Base-by-base conservation (phyloP, 2,888 invertebrate species). In the Pseudeuparius sepicola region DNA sequence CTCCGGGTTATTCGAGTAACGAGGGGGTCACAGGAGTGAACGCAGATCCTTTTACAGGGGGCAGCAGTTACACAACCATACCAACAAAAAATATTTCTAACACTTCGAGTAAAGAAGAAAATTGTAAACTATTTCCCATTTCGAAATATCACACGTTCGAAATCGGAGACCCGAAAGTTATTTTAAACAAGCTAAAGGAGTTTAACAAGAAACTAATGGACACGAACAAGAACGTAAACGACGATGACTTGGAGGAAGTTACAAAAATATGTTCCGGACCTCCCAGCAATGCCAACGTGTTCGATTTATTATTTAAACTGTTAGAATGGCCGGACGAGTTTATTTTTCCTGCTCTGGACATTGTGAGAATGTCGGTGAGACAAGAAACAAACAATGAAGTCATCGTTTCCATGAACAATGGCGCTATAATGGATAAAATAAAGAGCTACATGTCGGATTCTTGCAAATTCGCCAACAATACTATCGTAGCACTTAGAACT, bases 311-410 rank as follows among this genome's bases (percentile, higher is more conserved):
- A 38, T 74, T 75, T 52, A 66, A 67, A 51, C 63, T 80, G 49
- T 59, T 85, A 36, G 64, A 71, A 37, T 87, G 86, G 86, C 78
- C 80, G 20, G 70, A 74, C 62, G 79, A 81, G 80, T 20, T 79
- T 43, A 68, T 92, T 2, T 92, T 93, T 56, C 96, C 96, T 1
- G 84, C 82, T 4, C 62, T 97, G 46, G 96, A 97, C 56, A 66
- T 94, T 4, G 70, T 89, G 9, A 73, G 96, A 44, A 64, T 94
- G 53, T 84, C 86, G 0, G 72, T 93, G 23, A 73, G 86, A 27
- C 41, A 56, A 34, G 47, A 52, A 42, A 43, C 42, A 17, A 62
- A 57, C 42, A 77, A 78, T 43, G 71, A 73, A 50, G 65, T 70
- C 3, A 68, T 83, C 4, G 75, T 75, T 44, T 56, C 42, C 17